phyloP scores from a whole-genome alignment of 2,888 invertebrate species.

The Orthosia cruda region DNA sequence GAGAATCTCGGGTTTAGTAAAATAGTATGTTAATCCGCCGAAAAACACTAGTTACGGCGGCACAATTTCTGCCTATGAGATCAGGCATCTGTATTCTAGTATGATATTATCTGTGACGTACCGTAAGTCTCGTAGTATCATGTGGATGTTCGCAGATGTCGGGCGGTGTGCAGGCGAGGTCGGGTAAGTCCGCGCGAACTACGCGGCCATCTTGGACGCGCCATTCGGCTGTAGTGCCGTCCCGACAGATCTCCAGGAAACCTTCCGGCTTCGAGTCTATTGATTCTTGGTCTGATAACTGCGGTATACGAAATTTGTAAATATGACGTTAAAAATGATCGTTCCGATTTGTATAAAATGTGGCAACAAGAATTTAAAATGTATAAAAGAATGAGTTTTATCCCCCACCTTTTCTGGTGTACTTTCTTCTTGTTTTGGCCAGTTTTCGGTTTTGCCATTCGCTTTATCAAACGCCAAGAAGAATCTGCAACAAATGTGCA shows the following conservation, averaged over 20 bases:
- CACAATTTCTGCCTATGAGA: too few species aligned
- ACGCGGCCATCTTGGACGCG: slow-evolving; percentile 90
- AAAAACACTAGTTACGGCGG: too few species aligned
- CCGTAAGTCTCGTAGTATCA: slow-evolving; percentile 79
- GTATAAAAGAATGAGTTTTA: neutral
- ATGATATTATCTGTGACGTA: slow-evolving; percentile 40
- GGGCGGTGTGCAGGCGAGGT: slow-evolving; percentile 93
- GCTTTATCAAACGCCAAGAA: slow-evolving; percentile 96
- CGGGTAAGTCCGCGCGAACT: slow-evolving; percentile 90
- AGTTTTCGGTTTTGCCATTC: slow-evolving; percentile 89
- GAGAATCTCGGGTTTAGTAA: too few species aligned
- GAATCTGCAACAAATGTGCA: slow-evolving; percentile 91
- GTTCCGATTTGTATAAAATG: too few species aligned
- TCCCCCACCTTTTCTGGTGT: slow-evolving; percentile 82
- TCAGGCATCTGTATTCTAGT: too few species aligned
- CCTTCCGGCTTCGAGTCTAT: slow-evolving; percentile 77
- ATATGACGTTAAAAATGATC: too few species aligned
- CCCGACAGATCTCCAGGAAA: slow-evolving; percentile 92
- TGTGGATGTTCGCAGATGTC: slow-evolving; percentile 76
- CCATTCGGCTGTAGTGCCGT: slow-evolving; percentile 93
- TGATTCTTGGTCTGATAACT: slow-evolving; percentile 79
- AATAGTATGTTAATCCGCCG: too few species aligned
- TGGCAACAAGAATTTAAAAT: too few species aligned
- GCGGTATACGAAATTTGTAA: slow-evolving; percentile 14
- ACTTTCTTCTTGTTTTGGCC: slow-evolving; percentile 88